Percentiles rank a stretch among this genome's conserved stretches.
Evolutionary conservation across 92 coral and sea anemone species (phyloP).

Genomic region (Chrysogorgia sp.): DNA sequence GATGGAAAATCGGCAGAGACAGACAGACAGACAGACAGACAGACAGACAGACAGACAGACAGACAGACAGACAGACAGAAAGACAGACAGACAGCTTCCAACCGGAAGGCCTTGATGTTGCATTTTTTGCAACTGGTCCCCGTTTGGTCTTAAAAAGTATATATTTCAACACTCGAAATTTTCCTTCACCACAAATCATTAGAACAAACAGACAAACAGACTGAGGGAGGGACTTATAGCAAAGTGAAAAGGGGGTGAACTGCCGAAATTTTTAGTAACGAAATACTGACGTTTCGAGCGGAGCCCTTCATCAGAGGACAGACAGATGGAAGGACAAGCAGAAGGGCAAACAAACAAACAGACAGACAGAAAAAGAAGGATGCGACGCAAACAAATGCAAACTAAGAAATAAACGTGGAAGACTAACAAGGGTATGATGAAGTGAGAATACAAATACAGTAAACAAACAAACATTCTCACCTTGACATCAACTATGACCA

Average conservation of each 20-base stretch:
- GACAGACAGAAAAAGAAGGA: neutral
- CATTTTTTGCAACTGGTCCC: too few species aligned
- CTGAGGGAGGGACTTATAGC: neutral
- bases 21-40: constrained; percentile 16
- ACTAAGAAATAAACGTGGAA: neutral
- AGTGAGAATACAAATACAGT: too few species aligned
- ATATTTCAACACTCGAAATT: too few species aligned
- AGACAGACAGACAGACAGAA: neutral
- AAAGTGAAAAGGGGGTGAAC: too few species aligned
- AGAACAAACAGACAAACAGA: neutral
- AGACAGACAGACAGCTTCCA: neutral
- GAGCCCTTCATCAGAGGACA: too few species aligned
- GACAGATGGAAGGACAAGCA: neutral
- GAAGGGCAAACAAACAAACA: neutral
- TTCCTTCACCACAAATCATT: too few species aligned
- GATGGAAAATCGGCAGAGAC: too few species aligned
- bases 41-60: neutral
- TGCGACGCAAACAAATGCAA: neutral
- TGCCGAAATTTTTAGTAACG: too few species aligned
- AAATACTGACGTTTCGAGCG: too few species aligned
- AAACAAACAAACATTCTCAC: constrained; percentile 37
- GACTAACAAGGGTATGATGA: neutral
- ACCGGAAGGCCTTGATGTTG: too few species aligned
- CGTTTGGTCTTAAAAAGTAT: too few species aligned
- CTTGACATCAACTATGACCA: constrained; percentile 79